Conservation (phyloP, 2,113 vertebrate species). For the Catagonus wagneri region DNA sequence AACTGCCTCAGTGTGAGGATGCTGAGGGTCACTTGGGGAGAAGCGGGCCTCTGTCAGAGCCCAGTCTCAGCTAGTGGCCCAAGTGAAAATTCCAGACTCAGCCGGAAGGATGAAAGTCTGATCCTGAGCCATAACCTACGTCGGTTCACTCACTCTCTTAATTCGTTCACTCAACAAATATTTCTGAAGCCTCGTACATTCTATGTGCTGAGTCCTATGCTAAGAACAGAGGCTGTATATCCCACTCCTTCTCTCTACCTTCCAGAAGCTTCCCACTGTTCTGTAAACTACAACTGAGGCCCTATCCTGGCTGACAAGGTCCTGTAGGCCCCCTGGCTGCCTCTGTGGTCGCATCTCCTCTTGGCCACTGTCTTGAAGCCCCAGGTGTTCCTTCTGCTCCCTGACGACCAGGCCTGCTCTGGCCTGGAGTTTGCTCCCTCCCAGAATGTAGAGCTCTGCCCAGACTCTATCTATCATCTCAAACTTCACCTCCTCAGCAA, state of each 20-base stretch:
- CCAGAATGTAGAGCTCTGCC: neutral
- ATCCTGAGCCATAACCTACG: neutral
- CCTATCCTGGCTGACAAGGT: neutral
- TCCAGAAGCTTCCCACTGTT: neutral
- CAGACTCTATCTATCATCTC: neutral
- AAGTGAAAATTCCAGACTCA: neutral
- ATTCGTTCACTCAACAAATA: neutral
- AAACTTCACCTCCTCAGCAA: neutral
- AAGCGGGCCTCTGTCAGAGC: neutral
- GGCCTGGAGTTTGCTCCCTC: neutral
- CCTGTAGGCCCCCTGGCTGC: neutral
- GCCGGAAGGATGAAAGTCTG: neutral
- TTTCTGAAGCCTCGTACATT: neutral
- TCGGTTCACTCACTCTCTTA: neutral
- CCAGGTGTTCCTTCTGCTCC: neutral
- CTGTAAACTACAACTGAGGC: neutral
- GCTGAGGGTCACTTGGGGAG: neutral
- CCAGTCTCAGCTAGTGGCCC: neutral
- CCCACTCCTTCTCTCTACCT: neutral
- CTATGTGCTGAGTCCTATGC: neutral
- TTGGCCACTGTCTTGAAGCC: neutral
- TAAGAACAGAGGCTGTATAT: neutral
- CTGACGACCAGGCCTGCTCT: neutral
- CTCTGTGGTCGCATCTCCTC: neutral
- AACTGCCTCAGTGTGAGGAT: neutral